Percentiles rank a stretch among this genome's conserved stretches.
Conservation (phyloP, 92 coral and sea anemone species). For the Hydrozoanthus gracilis region DNA sequence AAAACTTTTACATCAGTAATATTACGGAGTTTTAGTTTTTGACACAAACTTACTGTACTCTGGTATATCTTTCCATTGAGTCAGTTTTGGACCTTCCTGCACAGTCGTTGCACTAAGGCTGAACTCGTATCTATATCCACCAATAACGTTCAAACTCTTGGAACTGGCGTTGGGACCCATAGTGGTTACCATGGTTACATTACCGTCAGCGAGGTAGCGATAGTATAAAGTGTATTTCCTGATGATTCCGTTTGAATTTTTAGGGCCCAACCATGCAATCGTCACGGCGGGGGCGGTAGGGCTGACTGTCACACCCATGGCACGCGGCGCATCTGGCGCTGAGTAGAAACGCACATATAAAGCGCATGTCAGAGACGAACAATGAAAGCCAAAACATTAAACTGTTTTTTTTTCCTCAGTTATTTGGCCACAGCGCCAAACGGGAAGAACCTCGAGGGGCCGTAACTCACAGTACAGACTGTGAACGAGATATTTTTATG, state of each 20-base stretch:
- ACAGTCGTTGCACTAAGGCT: not conserved
- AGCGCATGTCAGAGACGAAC: not conserved
- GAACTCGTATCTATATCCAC: not conserved
- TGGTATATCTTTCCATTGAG: not conserved
- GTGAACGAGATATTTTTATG: too few relatives aligned
- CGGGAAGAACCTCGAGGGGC: not conserved
- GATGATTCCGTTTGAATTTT: not conserved
- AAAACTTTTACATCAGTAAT: too few relatives aligned
- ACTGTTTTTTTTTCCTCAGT: not conserved
- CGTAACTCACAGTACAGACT: not conserved
- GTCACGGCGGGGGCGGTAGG: not conserved
- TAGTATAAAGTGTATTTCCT: slow-evolving; percentile 16
- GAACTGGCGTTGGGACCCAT: not conserved
- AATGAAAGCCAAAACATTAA: not conserved
- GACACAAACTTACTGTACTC: not conserved
- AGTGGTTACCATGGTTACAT: not conserved
- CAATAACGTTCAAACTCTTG: not conserved
- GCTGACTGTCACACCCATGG: not conserved
- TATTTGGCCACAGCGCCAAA: not conserved
- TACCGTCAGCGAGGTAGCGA: slow-evolving; percentile 5
- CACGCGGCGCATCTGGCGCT: not conserved
- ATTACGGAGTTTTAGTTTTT: too few relatives aligned
- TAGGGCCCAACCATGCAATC: not conserved
- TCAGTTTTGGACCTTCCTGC: not conserved
- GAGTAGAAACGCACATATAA: not conserved